Conservation (phyloP, 2,888 invertebrate species). For the Schizaphis graminum region DNA sequence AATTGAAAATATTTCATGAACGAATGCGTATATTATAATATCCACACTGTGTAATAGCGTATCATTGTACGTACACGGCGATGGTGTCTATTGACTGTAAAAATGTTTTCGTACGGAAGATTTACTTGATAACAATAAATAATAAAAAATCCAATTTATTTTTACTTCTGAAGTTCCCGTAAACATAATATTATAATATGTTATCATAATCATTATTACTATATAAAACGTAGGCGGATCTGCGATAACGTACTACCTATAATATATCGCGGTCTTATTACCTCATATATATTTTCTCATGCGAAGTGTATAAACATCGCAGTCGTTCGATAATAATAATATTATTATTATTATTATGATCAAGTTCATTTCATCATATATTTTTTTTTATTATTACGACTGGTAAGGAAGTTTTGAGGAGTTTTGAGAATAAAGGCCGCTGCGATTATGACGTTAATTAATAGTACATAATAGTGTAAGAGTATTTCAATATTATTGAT, state of each 20-base stretch:
- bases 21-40: background rate
- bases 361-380: background rate
- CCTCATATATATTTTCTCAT: background rate
- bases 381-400: background rate
- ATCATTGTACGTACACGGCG: background rate
- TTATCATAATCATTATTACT: background rate
- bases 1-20: background rate
- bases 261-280: background rate
- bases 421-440: background rate
- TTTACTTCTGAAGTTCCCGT: background rate
- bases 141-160: conserved; percentile 1
- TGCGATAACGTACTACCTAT: background rate
- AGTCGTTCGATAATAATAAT: background rate
- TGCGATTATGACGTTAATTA: background rate
- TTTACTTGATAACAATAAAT: background rate
- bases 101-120: conserved; percentile 14
- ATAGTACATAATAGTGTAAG: background rate
- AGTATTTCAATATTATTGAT: background rate
- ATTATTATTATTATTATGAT: background rate
- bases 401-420: background rate
- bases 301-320: background rate
- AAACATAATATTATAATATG: background rate
- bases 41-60: background rate
- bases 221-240: background rate
- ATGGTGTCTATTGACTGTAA: background rate